phyloP scores from a whole-genome alignment of 2,113 vertebrate species.

The Glaucidium brasilianum region DNA sequence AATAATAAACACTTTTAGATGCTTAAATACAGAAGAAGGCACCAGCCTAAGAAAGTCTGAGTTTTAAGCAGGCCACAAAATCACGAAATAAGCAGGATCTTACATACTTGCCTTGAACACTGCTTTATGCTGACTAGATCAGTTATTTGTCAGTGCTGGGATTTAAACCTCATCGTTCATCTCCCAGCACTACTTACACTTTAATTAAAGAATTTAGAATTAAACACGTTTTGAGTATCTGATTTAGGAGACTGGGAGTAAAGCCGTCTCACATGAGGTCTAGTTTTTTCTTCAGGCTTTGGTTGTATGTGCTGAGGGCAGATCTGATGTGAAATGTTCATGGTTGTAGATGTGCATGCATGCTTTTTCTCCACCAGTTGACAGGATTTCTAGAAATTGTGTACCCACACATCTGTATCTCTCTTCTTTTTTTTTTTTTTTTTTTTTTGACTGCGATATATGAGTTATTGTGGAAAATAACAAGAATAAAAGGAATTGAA shows the following conservation, averaged over 20 bases:
- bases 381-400: neutral
- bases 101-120: neutral
- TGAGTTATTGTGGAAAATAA: neutral
- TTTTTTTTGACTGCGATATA: neutral
- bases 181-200: neutral
- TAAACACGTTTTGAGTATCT: neutral
- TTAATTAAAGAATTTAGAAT: neutral
- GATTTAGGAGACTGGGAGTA: neutral
- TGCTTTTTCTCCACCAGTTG: neutral
- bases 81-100: neutral
- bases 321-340: neutral
- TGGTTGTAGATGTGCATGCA: too few relatives aligned
- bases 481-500: neutral
- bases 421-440: accelerated
- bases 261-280: neutral
- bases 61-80: neutral
- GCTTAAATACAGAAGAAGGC: neutral
- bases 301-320: neutral
- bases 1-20: neutral
- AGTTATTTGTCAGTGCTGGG: neutral
- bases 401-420: accelerated
- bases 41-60: neutral
- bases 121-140: neutral
- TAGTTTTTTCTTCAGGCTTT: neutral
- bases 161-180: neutral